Base-by-base conservation (phyloP, 2,888 invertebrate species). In the Apotomis capreana region DNA sequence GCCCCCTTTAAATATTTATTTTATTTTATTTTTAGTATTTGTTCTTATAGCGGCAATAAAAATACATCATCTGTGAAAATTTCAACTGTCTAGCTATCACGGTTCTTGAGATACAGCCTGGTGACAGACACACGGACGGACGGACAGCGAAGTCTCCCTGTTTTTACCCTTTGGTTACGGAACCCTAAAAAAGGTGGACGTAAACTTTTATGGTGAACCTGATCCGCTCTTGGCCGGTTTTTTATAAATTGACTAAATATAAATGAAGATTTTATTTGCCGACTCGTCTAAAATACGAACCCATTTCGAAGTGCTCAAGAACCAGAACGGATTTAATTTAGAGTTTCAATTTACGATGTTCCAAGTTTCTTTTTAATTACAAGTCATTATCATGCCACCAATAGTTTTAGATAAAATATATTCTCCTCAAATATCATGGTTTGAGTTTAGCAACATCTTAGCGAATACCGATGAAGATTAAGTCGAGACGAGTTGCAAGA, bases 311-410 rank as follows among this genome's bases (percentile, higher is more conserved):
- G n/a, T 46, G 55, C 37, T 51, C 71, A 71, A 71, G 51, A 55
- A 71, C 55, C 71, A 71, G 67, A 71, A 62, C 71, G 67, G 57
- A 57, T 12, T 6, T 60, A 40, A 26, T 68, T 52, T 58, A 58
- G 63, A 57, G 57, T 62, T 51, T 62, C 40, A 68, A 62, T 62
- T 57, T 49, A 65, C 36, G 52, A 62, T 71, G 49, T 52, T 46
- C 37, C 49, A 9, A 57, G 59, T 13, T 57, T 71, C 44, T 51
- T 68, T 49, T 71, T 71, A 71, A 71, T 68, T 68, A 57, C 26
- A 4, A 55, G 36, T 71, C 61, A 62, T 67, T 67, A 71, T 13
- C 37, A 51, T 54, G 63, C 40, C 13, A 26, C 26, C 26, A 26
- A 26, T 37, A 15, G 15, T 9, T 12, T 10, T 3, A 46, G 15